Conservation (phyloP, 2,797 vertebrate genomes). For the Pygocentrus nattereri region DNA sequence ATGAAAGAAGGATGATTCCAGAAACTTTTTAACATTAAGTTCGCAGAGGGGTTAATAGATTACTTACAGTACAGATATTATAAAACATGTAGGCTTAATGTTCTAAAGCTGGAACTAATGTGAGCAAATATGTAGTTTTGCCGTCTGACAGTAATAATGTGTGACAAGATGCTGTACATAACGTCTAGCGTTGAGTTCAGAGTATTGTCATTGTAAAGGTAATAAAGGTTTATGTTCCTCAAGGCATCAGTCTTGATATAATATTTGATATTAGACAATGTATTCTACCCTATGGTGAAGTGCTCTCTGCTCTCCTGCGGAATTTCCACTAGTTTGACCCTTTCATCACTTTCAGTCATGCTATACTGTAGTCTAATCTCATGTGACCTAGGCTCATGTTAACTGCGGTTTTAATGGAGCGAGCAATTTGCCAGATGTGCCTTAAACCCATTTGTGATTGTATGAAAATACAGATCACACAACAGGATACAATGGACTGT, state of each 20-base stretch:
- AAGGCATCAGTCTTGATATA: constrained; percentile 42
- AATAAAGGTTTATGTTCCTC: constrained; percentile 42
- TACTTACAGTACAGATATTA: background rate
- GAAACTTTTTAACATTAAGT: background rate
- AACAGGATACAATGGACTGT: background rate
- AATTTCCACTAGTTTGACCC: constrained; percentile 11
- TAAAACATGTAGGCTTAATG: background rate
- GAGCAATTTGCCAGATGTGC: background rate
- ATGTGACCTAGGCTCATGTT: background rate
- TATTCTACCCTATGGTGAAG: constrained; percentile 3
- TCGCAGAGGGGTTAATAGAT: background rate
- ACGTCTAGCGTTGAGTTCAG: constrained; percentile 7
- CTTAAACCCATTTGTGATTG: background rate
- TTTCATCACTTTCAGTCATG: constrained; percentile 28
- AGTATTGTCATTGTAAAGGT: constrained; percentile 38
- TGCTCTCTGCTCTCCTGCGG: constrained; percentile 17
- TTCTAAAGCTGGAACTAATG: background rate
- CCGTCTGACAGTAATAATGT: background rate
- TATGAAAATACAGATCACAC: background rate
- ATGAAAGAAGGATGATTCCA: too few species aligned
- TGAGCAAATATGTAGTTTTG: constrained; percentile 12
- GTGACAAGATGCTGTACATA: constrained; percentile 25
- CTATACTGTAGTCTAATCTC: background rate
- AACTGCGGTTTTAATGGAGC: background rate
- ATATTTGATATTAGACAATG: constrained; percentile 38